Evolutionary conservation across 2,888 invertebrate genomes (phyloP).

Genomic region (Diarsia rubi): DNA sequence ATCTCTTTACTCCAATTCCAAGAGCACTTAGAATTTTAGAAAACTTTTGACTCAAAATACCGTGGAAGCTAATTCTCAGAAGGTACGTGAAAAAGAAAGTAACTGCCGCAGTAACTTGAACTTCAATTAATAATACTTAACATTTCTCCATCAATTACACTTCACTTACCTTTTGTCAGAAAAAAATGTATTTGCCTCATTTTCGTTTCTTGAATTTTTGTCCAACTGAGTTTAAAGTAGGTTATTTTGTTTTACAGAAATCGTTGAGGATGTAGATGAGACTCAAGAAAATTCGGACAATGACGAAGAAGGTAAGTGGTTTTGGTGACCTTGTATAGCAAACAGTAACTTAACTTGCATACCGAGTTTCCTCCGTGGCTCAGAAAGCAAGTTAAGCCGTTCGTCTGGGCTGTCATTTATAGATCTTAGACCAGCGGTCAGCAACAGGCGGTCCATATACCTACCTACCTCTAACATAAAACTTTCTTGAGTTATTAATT

Average conservation of each 20-base stretch:
- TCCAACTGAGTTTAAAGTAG: background rate
- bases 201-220: conserved; percentile 17
- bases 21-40: conserved; percentile 23
- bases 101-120: conserved; percentile 37
- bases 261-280: conserved; percentile 71
- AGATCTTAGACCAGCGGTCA: too few species aligned
- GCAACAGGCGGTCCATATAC: too few species aligned
- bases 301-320: conserved; percentile 86
- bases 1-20: background rate
- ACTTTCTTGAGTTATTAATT: too few species aligned
- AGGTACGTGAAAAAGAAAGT: conserved; percentile 38
- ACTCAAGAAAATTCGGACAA: conserved; percentile 81
- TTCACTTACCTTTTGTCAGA: background rate
- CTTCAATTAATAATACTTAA: conserved; percentile 43
- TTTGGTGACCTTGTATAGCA: background rate
- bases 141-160: conserved; percentile 22
- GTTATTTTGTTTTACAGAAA: conserved; percentile 65
- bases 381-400: too few species aligned
- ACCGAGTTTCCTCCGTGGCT: too few species aligned
- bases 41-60: conserved; percentile 31
- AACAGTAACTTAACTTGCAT: too few species aligned
- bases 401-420: too few species aligned
- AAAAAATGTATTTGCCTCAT: conserved; percentile 1
- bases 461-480: too few species aligned
- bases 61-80: conserved; percentile 20